These are phyloP conservation scores for Graptemys geographica DNA, from an alignment of 2,797 vertebrate genomes.

Conservation along the genomic window DNA sequence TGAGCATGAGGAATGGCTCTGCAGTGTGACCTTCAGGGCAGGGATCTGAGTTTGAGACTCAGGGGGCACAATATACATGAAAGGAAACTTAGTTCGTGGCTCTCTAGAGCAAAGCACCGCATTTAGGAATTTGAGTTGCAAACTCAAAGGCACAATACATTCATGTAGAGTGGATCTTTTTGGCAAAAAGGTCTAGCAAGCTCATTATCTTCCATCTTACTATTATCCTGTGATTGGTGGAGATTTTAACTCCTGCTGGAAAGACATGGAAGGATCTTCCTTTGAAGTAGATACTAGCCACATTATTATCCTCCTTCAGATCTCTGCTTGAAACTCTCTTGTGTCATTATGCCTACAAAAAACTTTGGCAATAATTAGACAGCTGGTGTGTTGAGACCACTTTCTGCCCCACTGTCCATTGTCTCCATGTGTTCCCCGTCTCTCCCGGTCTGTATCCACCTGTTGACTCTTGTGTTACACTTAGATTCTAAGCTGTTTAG, in stretches of 20 bases:
- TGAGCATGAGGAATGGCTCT: accelerated
- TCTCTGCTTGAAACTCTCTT: not conserved
- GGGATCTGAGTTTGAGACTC: not conserved
- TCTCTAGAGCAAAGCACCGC: accelerated
- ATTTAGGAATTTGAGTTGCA: not conserved
- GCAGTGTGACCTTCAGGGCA: not conserved
- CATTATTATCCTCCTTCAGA: not conserved
- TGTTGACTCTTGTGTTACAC: not conserved
- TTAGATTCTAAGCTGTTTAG: not conserved
- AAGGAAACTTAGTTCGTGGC: not conserved
- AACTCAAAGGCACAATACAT: accelerated
- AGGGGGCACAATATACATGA: not conserved
- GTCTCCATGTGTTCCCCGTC: not conserved
- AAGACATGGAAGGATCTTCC: not conserved
- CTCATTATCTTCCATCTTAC: not conserved
- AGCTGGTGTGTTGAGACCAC: not conserved
- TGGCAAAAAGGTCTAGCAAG: not conserved
- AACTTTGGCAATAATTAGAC: not conserved
- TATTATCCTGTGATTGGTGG: not conserved
- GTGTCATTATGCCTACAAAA: not conserved
- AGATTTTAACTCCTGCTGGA: accelerated
- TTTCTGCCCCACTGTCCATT: not conserved
- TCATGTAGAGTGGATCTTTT: not conserved
- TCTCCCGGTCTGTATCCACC: too few relatives aligned
- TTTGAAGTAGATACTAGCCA: not conserved